Percentiles rank a stretch among this genome's conserved stretches.
Evolutionary conservation across 2,888 invertebrate genomes (phyloP).

Genomic region (Odontothrips loti): DNA sequence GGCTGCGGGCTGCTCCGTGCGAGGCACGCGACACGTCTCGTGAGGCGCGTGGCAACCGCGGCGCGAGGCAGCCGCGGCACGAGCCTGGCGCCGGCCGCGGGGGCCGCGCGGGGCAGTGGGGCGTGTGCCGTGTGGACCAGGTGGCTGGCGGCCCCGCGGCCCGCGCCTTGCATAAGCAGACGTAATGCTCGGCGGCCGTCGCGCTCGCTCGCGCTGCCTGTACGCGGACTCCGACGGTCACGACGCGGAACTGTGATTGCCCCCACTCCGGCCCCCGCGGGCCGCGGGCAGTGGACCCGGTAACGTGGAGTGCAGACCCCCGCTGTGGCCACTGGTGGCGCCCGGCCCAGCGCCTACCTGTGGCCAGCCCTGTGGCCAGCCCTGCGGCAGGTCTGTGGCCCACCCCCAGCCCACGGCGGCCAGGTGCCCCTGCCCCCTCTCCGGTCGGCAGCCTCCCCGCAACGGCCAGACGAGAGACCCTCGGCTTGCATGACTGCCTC

Average conservation of each 20-base stretch:
- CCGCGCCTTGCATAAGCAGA: slow-evolving; percentile 15
- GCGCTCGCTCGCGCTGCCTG: too few species aligned
- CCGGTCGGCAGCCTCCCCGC: too few species aligned
- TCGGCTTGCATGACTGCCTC: background rate
- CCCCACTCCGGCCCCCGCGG: background rate
- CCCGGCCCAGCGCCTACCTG: too few species aligned
- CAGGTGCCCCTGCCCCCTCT: background rate
- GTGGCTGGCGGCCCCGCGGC: background rate
- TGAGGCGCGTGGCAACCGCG: background rate
- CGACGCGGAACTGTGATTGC: slow-evolving; percentile 22
- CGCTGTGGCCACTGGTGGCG: too few species aligned
- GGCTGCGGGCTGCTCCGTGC: too few species aligned
- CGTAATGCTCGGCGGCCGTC: background rate
- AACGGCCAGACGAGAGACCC: too few species aligned
- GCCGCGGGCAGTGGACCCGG: background rate
- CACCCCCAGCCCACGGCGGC: too few species aligned
- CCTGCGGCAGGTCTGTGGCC: too few species aligned
- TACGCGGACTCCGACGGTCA: too few species aligned
- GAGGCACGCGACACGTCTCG: slow-evolving; percentile 9
- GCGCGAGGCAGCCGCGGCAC: background rate
- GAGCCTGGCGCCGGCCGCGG: background rate
- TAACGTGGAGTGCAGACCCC: too few species aligned
- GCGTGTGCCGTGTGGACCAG: background rate
- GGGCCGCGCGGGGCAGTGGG: background rate
- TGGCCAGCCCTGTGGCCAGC: too few species aligned